Conservation (phyloP, 2,797 vertebrate genomes). For the Lacerta viridis region DNA sequence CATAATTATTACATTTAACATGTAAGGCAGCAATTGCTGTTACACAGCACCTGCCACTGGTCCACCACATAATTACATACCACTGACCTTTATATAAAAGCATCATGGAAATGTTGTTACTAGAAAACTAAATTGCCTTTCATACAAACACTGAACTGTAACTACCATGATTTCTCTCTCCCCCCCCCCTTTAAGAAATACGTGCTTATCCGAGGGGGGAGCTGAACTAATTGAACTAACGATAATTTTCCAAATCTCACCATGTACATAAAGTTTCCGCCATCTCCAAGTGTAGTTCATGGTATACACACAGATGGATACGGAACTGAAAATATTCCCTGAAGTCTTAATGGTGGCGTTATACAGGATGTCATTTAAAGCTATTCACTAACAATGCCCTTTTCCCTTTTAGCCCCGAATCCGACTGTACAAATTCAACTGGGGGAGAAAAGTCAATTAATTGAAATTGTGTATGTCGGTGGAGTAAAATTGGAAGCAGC, state of each 20-base stretch:
- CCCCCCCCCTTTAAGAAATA: constrained; percentile 11
- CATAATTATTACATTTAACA: constrained; percentile 66
- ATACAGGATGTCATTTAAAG: constrained; percentile 62
- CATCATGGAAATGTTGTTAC: constrained; percentile 91
- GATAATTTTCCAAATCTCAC: constrained; percentile 62
- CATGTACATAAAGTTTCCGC: constrained; percentile 41
- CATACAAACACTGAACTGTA: constrained; percentile 79
- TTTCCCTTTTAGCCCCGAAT: constrained; percentile 52
- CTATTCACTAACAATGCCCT: constrained; percentile 55
- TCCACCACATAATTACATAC: constrained; percentile 86
- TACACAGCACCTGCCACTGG: constrained; percentile 80
- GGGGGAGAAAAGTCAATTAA: constrained; percentile 55
- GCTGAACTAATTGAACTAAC: constrained; percentile 60
- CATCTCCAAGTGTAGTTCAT: constrained; percentile 60
- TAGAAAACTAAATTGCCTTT: constrained; percentile 79
- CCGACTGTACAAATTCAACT: constrained; percentile 53
- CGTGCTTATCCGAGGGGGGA: constrained; percentile 77
- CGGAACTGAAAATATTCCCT: constrained; percentile 70
- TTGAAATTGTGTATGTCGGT: constrained; percentile 39
- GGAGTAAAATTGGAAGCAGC: constrained; percentile 5
- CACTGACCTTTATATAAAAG: constrained; percentile 80
- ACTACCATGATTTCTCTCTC: constrained; percentile 80
- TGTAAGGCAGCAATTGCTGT: constrained; percentile 82
- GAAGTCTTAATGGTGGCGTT: constrained; percentile 65
- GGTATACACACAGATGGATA: constrained; percentile 53